Base-by-base conservation (phyloP, 2,797 vertebrate genomes). In the Coracias cyanogaster region DNA sequence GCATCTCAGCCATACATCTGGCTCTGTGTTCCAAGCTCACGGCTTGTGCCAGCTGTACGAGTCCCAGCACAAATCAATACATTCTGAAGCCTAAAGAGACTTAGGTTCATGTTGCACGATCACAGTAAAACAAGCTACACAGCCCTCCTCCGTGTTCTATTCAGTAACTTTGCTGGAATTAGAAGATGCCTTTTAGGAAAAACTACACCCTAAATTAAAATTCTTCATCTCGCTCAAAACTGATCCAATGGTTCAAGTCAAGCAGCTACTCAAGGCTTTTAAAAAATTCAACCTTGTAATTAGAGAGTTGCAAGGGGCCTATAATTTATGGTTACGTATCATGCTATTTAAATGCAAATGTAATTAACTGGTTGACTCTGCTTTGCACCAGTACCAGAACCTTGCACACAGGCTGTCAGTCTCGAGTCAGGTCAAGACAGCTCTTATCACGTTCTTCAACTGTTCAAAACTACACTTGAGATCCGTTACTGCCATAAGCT, bases 301-400 rank as follows among this genome's bases (percentile, higher is more conserved):
- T 49, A 81, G 35, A 86, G 82, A 83, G 77, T 3, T 81, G 76
- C 82, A 86, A 78, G 19, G 60, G 82, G 28, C 37, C 89, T 95
- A 1, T 69, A 91, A 92, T 81, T 86, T 61, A 85, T 1, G 13
- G 67, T 89, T 57, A 43, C 0, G 0, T 46, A 54, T 66, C 21
- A 33, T 13, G 29, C 64, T 57, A 54, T 80, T 93, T 46, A 80
- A 90, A 62, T 61, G 51, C 55, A 83, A 29, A 46, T 85, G 76
- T 85, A 78, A 81, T 89, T 49, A 93, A 51, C 29, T 65, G 67
- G 37, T n/a, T 80, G 90, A 70, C 70, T 80, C 83, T 39, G 54
- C 60, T 73, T 15, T 37, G 58, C 76, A 45, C 33, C 55, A 71
- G 28, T n/a, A 66, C 49, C 12, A 6, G 54, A 26, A 82, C 66